Percentiles rank a stretch among this genome's conserved stretches.
These are phyloP conservation scores for Pseudeuparius sepicola DNA, from an alignment of 2,888 invertebrate species.

Conservation along the genomic window DNA sequence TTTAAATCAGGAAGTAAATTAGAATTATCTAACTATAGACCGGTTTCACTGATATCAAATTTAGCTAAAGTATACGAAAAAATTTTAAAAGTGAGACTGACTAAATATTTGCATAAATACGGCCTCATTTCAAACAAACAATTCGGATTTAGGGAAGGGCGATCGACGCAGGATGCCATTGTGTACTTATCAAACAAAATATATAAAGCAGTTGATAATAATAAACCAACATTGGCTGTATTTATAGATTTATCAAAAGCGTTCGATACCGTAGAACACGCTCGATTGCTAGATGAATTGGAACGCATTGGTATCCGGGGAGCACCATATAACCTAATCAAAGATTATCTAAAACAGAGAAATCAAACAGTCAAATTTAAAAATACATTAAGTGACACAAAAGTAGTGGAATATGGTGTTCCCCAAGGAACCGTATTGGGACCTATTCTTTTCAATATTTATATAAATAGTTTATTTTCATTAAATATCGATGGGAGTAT, in stretches of 20 bases:
- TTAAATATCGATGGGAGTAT: no score
- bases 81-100: conserved; percentile 7
- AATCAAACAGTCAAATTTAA: conserved; percentile 1
- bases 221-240: conserved; percentile 2
- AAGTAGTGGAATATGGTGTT: conserved; percentile 5
- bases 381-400: neutral
- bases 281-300: conserved; percentile 3
- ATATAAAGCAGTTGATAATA: conserved; percentile 4
- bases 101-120: conserved; percentile 5
- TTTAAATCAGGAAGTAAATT: conserved; percentile 10
- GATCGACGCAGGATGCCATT: conserved; percentile 1
- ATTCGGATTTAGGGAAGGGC: conserved; percentile 3
- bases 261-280: conserved; percentile 11
- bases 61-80: conserved; percentile 14
- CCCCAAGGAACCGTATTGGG: conserved; percentile 7
- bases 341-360: conserved; percentile 6
- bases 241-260: conserved; percentile 14
- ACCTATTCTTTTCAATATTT: neutral
- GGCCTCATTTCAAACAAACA: conserved; percentile 3
- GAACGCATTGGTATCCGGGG: conserved; percentile 8
- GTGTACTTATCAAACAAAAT: conserved; percentile 24
- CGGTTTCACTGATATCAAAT: conserved; percentile 7
- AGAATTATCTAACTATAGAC: conserved; percentile 6
- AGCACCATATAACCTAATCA: conserved; percentile 2
- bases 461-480: conserved; percentile 2